Conservation (phyloP, 1,140 invertebrate species). For the Caenorhabditis briggsae region DNA sequence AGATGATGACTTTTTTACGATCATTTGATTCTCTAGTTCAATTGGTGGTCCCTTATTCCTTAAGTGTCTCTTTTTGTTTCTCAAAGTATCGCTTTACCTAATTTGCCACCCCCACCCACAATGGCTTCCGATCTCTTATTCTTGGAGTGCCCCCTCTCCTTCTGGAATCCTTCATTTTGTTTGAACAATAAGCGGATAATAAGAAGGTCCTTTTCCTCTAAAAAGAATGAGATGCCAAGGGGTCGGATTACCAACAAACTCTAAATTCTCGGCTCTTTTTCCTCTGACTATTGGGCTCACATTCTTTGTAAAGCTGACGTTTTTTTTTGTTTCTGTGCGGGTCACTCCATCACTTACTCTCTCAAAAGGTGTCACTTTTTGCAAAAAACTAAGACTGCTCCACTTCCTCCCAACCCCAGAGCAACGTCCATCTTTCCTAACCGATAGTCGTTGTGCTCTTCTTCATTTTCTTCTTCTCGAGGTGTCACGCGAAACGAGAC, state of each 20-base stretch:
- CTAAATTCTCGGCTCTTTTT: neutral
- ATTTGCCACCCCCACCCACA: constrained; percentile 50
- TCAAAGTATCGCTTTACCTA: constrained; percentile 50
- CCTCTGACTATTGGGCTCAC: neutral
- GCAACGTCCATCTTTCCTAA: constrained; percentile 44
- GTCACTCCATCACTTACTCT: constrained; percentile 1
- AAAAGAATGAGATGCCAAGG: constrained; percentile 50
- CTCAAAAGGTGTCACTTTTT: constrained; percentile 49
- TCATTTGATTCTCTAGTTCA: constrained; percentile 1
- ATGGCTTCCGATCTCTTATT: constrained; percentile 47
- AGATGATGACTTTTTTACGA: neutral
- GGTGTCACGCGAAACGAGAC: constrained; percentile 19
- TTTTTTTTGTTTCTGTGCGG: constrained; percentile 11
- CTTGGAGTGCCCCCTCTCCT: neutral
- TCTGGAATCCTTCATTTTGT: constrained; percentile 15
- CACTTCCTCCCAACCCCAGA: neutral
- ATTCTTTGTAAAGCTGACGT: constrained; percentile 27
- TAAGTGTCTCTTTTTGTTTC: neutral
- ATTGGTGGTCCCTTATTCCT: constrained; percentile 2
- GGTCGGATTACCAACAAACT: constrained; percentile 51
- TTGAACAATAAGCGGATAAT: constrained; percentile 55
- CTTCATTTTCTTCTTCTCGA: neutral
- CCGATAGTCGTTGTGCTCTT: constrained; percentile 50
- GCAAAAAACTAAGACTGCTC: constrained; percentile 17
- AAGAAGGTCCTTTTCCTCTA: constrained; percentile 27